phyloP scores from a whole-genome alignment of 2,888 invertebrate genomes.

The Nymphalis c-album region DNA sequence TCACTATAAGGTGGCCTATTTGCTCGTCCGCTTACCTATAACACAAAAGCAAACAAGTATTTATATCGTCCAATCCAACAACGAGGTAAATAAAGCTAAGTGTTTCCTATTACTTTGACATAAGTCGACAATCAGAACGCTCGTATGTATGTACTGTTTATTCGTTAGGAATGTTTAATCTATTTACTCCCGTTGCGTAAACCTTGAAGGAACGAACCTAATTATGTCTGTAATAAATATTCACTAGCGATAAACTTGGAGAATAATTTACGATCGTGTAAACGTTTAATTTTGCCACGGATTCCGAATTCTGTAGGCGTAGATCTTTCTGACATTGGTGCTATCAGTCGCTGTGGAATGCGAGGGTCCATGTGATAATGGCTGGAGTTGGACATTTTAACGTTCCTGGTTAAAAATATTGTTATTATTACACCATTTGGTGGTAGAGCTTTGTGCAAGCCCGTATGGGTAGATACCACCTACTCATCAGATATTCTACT shows the following conservation, averaged over 20 bases:
- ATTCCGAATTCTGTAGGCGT: constrained; percentile 51
- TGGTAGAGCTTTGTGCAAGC: too few relatives aligned
- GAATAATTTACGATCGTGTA: constrained; percentile 71
- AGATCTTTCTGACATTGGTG: constrained; percentile 35
- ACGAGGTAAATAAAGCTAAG: constrained; percentile 50
- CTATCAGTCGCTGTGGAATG: constrained; percentile 35
- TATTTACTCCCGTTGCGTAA: constrained; percentile 63
- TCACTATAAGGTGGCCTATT: too few relatives aligned
- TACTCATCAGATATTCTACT: too few relatives aligned
- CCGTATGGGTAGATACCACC: too few relatives aligned
- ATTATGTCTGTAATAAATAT: constrained; percentile 74
- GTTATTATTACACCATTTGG: too few relatives aligned
- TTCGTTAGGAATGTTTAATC: constrained; percentile 57
- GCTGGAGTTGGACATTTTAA: constrained; percentile 17
- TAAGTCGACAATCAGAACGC: constrained; percentile 42
- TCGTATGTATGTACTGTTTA: constrained; percentile 40
- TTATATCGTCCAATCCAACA: constrained; percentile 34
- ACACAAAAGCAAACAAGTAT: constrained; percentile 15
- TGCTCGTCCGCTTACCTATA: not conserved
- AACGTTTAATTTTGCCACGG: constrained; percentile 66
- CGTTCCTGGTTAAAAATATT: constrained; percentile 6
- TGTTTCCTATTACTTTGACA: constrained; percentile 55
- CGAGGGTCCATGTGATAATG: constrained; percentile 30
- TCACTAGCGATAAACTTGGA: constrained; percentile 72
- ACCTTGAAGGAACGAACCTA: constrained; percentile 66